phyloP scores from a whole-genome alignment of 2,797 vertebrate genomes.

The Chrosomus eos region DNA sequence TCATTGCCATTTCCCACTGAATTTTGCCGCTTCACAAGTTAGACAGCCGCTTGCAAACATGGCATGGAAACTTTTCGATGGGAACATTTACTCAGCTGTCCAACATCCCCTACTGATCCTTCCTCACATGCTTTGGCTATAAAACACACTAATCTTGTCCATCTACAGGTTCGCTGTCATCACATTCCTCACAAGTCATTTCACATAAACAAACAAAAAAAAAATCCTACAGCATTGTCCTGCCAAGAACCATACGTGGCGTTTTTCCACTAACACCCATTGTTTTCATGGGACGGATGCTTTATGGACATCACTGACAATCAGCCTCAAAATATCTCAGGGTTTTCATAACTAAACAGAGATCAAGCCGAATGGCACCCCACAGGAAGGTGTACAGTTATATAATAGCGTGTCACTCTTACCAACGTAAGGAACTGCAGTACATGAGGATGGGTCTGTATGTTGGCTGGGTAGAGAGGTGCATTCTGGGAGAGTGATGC shows the following conservation, averaged over 20 bases:
- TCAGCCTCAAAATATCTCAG: slow-evolving; percentile 17
- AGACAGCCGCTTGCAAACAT: not conserved
- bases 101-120: not conserved
- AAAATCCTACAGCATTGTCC: slow-evolving; percentile 24
- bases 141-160: slow-evolving; percentile 24
- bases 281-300: not conserved
- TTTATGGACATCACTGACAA: slow-evolving; percentile 11
- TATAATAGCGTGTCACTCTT: slow-evolving; percentile 63
- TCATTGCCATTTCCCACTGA: not conserved
- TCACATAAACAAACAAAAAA: slow-evolving; percentile 29
- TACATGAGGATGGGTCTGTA: slow-evolving; percentile 80
- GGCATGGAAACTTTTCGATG: not conserved
- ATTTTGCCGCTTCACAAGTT: no score
- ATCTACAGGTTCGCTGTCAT: slow-evolving; percentile 10
- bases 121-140: slow-evolving; percentile 19
- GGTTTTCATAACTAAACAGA: slow-evolving; percentile 17
- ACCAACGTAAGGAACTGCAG: slow-evolving; percentile 88
- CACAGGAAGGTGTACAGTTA: not conserved
- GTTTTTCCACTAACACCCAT: slow-evolving; percentile 13
- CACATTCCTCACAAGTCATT: slow-evolving; percentile 34
- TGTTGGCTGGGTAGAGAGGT: slow-evolving; percentile 86
- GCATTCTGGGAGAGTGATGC: slow-evolving; percentile 83
- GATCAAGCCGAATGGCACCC: not conserved
- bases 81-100: slow-evolving; percentile 50
- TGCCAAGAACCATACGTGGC: not conserved